Evolutionary conservation across 2,888 invertebrate genomes (phyloP).

Genomic region (Trichopoda pennipes): DNA sequence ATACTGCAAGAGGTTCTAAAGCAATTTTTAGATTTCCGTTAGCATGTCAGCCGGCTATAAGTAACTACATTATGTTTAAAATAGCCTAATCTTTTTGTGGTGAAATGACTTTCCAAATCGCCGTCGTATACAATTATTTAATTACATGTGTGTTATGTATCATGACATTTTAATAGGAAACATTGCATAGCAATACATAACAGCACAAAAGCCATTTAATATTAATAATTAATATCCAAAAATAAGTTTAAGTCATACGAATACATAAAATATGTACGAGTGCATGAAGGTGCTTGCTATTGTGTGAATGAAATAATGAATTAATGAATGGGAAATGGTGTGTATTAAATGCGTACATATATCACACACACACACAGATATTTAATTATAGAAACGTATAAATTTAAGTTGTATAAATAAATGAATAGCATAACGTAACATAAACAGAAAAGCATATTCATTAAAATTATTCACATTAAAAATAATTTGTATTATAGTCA

Average conservation of each 20-base stretch:
- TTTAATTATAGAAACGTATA: conserved; percentile 44
- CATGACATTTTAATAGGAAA: conserved; percentile 38
- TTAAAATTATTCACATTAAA: conserved; percentile 1
- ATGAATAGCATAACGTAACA: too few relatives aligned
- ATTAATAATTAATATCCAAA: conserved; percentile 55
- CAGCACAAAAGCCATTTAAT: conserved; percentile 34
- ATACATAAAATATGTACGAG: neutral
- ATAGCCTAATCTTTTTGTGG: neutral
- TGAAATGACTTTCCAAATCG: neutral
- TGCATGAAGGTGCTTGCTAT: neutral
- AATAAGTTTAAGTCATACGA: conserved; percentile 45
- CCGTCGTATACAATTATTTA: conserved; percentile 12
- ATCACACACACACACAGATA: conserved; percentile 27
- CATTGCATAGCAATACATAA: conserved; percentile 37
- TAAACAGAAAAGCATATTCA: conserved; percentile 20
- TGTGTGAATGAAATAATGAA: neutral
- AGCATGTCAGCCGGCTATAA: too few relatives aligned
- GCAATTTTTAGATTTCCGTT: too few relatives aligned
- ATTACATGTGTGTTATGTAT: conserved; percentile 9
- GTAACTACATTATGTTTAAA: too few relatives aligned
- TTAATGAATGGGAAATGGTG: neutral
- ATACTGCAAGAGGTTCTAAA: too few relatives aligned
- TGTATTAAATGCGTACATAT: conserved; percentile 7
- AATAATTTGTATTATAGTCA: conserved; percentile 22
- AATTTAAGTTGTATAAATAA: conserved; percentile 25